Conservation (phyloP, 2,888 invertebrate genomes). For the Plusia festucae region DNA sequence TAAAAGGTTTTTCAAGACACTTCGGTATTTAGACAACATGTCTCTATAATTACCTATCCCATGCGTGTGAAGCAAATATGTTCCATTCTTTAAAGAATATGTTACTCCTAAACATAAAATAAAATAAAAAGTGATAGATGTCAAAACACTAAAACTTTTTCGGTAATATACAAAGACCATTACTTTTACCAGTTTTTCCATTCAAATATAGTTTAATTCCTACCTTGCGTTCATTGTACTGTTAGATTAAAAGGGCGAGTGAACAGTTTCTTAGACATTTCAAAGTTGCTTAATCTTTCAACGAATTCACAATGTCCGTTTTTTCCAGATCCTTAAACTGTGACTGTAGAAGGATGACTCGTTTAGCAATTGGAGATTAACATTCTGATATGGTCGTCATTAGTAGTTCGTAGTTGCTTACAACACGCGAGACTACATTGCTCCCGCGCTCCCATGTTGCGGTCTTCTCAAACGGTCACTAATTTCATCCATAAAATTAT, state of each 20-base stretch:
- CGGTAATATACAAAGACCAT: too few species aligned
- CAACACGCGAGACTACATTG: neutral
- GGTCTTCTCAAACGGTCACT: neutral
- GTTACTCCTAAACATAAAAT: too few species aligned
- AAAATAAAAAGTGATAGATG: too few species aligned
- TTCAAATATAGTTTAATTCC: too few species aligned
- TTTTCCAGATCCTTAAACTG: neutral
- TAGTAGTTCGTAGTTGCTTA: neutral
- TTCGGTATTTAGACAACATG: too few species aligned
- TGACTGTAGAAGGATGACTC: neutral
- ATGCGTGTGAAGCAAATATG: too few species aligned
- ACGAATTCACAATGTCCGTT: neutral
- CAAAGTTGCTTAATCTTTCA: neutral
- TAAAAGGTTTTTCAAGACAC: conserved; percentile 17
- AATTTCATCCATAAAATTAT: neutral
- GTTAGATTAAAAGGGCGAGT: neutral
- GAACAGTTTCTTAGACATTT: neutral
- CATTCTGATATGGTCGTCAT: neutral
- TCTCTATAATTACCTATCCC: too few species aligned
- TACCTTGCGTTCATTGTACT: neutral
- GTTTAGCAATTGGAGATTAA: neutral
- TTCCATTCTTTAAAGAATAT: too few species aligned
- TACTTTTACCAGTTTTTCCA: too few species aligned
- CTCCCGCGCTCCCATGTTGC: neutral
- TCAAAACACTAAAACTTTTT: too few species aligned